Evolutionary conservation across 2,888 invertebrate species (phyloP).

Genomic region (Cataglyphis albicans): DNA sequence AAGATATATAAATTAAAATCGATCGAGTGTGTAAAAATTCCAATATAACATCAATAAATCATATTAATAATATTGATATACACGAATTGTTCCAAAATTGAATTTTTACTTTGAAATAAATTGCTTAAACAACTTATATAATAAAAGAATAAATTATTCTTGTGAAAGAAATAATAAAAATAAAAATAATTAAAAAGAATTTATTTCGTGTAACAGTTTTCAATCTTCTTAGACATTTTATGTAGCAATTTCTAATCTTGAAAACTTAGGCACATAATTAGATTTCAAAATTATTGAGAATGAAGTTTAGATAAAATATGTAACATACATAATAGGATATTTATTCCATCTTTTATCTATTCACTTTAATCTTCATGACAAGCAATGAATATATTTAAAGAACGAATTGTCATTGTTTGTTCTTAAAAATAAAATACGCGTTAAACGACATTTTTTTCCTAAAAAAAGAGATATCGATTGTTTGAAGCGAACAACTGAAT

Average conservation of each 20-base stretch:
- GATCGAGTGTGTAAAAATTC: too few species aligned
- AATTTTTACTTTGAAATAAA: background rate
- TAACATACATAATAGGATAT: background rate
- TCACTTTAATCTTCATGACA: background rate
- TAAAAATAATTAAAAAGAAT: too few species aligned
- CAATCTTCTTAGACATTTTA: background rate
- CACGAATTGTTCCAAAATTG: too few species aligned
- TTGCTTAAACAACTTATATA: background rate
- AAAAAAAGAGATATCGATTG: background rate
- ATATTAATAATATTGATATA: too few species aligned
- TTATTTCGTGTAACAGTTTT: background rate
- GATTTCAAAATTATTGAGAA: background rate
- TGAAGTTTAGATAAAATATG: background rate
- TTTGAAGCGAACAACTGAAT: background rate
- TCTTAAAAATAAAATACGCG: background rate
- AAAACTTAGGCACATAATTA: background rate
- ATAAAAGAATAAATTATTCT: background rate
- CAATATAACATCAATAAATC: too few species aligned
- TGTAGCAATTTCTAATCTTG: background rate
- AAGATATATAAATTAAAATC: too few species aligned
- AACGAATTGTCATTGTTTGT: conserved; percentile 3
- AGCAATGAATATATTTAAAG: background rate
- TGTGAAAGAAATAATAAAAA: background rate
- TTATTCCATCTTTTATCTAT: conserved; percentile 1
- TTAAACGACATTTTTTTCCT: background rate